These are phyloP conservation scores for Heliangelus exortis DNA, from an alignment of 2,797 vertebrate genomes.

Conservation along the genomic window DNA sequence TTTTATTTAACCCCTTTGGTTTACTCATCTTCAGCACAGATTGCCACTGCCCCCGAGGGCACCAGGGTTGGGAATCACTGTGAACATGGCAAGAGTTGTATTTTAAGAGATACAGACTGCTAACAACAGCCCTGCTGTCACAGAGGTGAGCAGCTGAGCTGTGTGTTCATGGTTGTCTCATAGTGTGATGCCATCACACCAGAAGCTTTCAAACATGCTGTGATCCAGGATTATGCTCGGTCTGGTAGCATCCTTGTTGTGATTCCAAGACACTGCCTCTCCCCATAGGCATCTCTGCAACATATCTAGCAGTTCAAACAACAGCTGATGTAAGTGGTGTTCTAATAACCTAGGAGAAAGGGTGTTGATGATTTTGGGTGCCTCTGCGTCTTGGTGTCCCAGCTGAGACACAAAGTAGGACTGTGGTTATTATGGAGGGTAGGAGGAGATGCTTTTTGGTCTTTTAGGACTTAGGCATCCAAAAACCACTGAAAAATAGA, in stretches of 20 bases:
- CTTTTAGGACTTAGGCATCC: not conserved
- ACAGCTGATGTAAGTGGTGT: conserved; percentile 1
- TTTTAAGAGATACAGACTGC: conserved; percentile 47
- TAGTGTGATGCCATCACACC: conserved; percentile 45
- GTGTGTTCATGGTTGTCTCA: conserved; percentile 40
- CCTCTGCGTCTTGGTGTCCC: not conserved
- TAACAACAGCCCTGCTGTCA: conserved; percentile 48
- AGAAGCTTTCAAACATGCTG: conserved; percentile 40
- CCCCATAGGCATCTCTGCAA: conserved; percentile 5
- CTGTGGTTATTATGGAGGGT: not conserved
- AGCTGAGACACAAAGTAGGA: conserved; percentile 22
- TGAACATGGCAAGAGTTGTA: not conserved
- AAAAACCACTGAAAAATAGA: conserved; percentile 21
- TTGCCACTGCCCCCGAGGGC: conserved; percentile 50
- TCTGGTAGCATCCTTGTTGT: not conserved
- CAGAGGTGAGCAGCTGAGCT: conserved; percentile 23
- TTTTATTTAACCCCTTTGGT: conserved; percentile 65
- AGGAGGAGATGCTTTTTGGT: not conserved
- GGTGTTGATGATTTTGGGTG: conserved; percentile 2
- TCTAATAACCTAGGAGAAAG: not conserved
- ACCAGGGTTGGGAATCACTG: not conserved
- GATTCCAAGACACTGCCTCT: conserved; percentile 6
- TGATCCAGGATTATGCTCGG: not conserved
- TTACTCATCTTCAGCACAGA: conserved; percentile 61
- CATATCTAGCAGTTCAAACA: conserved; percentile 32